phyloP scores from a whole-genome alignment of 2,888 invertebrate species.

The Thecophora atra region DNA sequence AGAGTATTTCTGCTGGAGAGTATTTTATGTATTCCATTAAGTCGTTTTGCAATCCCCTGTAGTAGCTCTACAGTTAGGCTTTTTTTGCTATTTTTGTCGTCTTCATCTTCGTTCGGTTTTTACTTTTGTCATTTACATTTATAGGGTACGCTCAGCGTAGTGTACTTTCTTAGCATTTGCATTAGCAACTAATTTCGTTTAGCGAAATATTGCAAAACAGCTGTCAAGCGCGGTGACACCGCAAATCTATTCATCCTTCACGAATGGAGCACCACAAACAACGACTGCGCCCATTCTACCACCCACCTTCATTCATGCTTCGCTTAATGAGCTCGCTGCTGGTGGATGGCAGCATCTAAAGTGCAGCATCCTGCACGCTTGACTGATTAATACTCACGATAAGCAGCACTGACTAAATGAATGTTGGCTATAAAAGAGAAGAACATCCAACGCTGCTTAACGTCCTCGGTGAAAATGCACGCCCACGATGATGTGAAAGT shows the following conservation, averaged over 20 bases:
- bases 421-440: slow-evolving; percentile 5
- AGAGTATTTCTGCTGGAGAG: background rate
- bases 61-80: background rate
- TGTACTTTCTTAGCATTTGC: slow-evolving; percentile 20
- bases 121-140: slow-evolving; percentile 8
- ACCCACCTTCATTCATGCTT: background rate
- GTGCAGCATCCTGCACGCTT: slow-evolving; percentile 7
- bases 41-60: background rate
- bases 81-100: background rate
- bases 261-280: background rate
- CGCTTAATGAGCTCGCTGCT: background rate
- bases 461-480: background rate
- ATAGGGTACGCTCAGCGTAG: background rate
- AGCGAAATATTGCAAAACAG: slow-evolving; percentile 21
- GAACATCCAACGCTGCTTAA: slow-evolving; percentile 14
- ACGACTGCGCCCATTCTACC: too few species aligned
- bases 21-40: slow-evolving; percentile 13
- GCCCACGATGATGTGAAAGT: background rate
- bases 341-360: background rate
- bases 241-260: background rate
- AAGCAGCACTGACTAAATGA: slow-evolving; percentile 19
- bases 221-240: slow-evolving; percentile 10
- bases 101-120: background rate
- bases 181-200: slow-evolving; percentile 34
- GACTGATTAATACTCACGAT: slow-evolving; percentile 11